Base-by-base conservation (phyloP, 92 coral and sea anemone species). In the Parazoanthus atlanticus region DNA sequence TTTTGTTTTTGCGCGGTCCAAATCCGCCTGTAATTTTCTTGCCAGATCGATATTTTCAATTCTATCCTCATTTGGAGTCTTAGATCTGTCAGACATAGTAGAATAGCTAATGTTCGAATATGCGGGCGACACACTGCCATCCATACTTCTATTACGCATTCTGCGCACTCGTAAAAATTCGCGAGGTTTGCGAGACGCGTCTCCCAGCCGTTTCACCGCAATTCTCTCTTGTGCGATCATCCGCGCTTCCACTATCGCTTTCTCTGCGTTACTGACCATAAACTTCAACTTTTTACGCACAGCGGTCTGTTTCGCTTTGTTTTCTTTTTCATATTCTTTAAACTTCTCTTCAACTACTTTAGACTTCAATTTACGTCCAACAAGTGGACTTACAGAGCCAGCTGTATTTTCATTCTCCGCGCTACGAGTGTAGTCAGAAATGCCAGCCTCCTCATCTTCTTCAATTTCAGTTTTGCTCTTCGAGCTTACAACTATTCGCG, bases 201-300 rank as follows among this genome's bases (percentile, higher is more conserved):
- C 69, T 82, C 58, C 86, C 23, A 82, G 76, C 17, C 94, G 70
- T 52, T 61, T 80, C 13, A 85, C 76, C 4, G 78, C 92, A 64
- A 82, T 82, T 61, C 69, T 74, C 31, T 89, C 89, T 34, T 89
- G 76, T 1, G 90, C 92, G 33, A 32, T 52, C 19, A 38, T 76
- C 28, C 91, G 88, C 13, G 90, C 92, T 43, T 93, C 90, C 23
- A 61, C 65, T 29, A 91, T 61, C 54, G 79, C 82, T 61, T 88
- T 93, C 54, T 90, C 91, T 0, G 95, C 95, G 38, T 89, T 92
- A 11, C 83, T 88, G 52, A 94, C 71, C 71, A 74, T 77, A 30
- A 47, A 33, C 28, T 85, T 82, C 26, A 94, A 94, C 64, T 81
- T 82, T 33, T 89, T 89, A 56, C 91, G 91, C 56, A 88, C 47